Conservation (phyloP, 2,888 invertebrate species). For the Limnephilus marmoratus region DNA sequence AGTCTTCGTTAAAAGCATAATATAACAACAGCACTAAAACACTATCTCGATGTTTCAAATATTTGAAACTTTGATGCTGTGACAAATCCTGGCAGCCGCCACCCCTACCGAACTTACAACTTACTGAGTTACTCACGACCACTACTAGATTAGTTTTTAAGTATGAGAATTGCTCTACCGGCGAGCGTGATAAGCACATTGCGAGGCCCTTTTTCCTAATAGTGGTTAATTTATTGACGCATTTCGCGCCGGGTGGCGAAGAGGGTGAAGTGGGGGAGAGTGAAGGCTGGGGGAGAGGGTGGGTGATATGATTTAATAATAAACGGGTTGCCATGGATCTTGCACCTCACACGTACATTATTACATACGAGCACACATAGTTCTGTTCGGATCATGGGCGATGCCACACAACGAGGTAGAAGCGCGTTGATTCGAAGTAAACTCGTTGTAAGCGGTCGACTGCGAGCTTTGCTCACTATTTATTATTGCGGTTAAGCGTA, state of each 20-base stretch:
- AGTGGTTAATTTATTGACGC: conserved; percentile 51
- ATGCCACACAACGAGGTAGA: neutral
- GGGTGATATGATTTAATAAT: conserved; percentile 31
- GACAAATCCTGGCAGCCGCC: neutral
- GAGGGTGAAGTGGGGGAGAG: neutral
- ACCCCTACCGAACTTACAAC: neutral
- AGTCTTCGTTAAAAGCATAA: too few species aligned
- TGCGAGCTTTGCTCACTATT: neutral
- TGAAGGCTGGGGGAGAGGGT: neutral
- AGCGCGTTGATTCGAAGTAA: neutral
- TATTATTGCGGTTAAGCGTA: neutral
- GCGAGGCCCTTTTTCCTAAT: conserved; percentile 25
- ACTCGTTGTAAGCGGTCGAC: neutral
- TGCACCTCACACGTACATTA: conserved; percentile 8
- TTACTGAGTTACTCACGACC: conserved; percentile 2
- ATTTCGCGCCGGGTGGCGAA: neutral
- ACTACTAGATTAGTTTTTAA: neutral
- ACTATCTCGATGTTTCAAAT: neutral
- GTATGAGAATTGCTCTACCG: neutral
- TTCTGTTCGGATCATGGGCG: neutral
- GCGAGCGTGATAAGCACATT: conserved; percentile 47
- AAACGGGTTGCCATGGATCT: conserved; percentile 38
- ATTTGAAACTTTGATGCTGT: neutral
- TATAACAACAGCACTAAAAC: too few species aligned
- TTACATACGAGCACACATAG: neutral